Base-by-base conservation (phyloP, 2,888 invertebrate species). In the Thecocarcelia acutangulata region DNA sequence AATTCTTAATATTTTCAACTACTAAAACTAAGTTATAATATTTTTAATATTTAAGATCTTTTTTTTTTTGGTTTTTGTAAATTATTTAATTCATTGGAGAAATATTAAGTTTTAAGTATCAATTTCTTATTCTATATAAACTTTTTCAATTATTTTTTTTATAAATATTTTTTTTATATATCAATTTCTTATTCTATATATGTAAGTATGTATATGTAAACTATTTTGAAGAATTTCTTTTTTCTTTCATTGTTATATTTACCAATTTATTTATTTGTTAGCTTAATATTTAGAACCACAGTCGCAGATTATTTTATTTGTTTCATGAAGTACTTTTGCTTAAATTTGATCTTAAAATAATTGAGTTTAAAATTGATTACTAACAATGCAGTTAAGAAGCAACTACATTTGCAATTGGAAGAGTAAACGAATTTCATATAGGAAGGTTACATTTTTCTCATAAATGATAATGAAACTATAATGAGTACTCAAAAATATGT, bases 231-330 rank as follows among this genome's bases (percentile, higher is more conserved):
- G 19, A 28, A 50, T 33, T 54, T 70, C 40, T 44, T 48, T 42
- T 33, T 68, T 9, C 8, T 50, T 54, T 66, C 28, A 40, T 42
- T 3, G 19, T 75, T 72, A 50, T 44, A 48, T 72, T 54, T 19
- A 9, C 8, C 33, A 59, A 42, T 64, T 15, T 70, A 61, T 17
- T 37, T 76, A 66, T 58, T 76, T 77, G 19, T 84, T 86, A 86
- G 85, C 90, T 90, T 90, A 90, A 88, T 88, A 85, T 89, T 87
- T 90, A 90, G 89, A 90, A 90, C 90, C 90, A 90, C 90, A 90
- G 90, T 90, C 89, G 89, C 88, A 88, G 89, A 89, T 86, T 85
- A 83, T 84, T 69, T 63, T 75, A 75, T 78, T 78, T 82, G 80
- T 83, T 78, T 61, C 73, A 63, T 80, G 80, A 80, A 80, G 80